phyloP scores from a whole-genome alignment of 2,797 vertebrate species.

The Rhinella marina region DNA sequence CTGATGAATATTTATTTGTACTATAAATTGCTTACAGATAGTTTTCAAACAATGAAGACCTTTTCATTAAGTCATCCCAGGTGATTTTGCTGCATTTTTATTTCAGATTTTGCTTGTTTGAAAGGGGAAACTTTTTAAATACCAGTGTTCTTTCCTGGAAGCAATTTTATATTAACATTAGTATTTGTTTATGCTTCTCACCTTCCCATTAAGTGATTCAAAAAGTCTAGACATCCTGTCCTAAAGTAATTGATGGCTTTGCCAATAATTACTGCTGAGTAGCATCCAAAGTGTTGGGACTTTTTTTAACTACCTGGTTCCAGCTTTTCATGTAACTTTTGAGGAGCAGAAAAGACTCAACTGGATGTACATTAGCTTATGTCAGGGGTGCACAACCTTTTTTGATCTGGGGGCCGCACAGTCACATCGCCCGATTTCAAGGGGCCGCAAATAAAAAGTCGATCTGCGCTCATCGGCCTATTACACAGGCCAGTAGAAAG shows the following conservation, averaged over 20 bases:
- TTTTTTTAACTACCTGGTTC: slow-evolving; percentile 3
- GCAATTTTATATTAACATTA: slow-evolving; percentile 32
- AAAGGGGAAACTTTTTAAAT: not conserved
- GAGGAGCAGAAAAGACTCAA: not conserved
- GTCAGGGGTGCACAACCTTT: too few relatives aligned
- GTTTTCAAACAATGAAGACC: not conserved
- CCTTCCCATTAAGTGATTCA: slow-evolving; percentile 53
- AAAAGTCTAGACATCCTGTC: slow-evolving; percentile 57
- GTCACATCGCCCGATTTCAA: too few relatives aligned
- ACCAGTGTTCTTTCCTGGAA: slow-evolving; percentile 7
- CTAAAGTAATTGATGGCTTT: slow-evolving; percentile 51
- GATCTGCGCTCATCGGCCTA: too few relatives aligned
- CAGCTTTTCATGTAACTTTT: slow-evolving; percentile 29
- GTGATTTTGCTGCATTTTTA: not conserved
- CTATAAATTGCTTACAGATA: not conserved
- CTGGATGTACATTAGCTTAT: not conserved
- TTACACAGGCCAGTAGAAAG: too few relatives aligned
- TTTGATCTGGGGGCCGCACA: too few relatives aligned
- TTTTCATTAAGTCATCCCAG: not conserved
- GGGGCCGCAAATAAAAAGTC: too few relatives aligned
- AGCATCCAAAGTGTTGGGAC: slow-evolving; percentile 24
- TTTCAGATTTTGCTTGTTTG: not conserved
- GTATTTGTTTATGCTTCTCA: slow-evolving; percentile 50
- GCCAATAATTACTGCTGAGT: slow-evolving; percentile 48
- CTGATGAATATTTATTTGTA: not conserved